Base-by-base conservation (phyloP, 2,888 invertebrate species). In the Phymatocera aterrima region DNA sequence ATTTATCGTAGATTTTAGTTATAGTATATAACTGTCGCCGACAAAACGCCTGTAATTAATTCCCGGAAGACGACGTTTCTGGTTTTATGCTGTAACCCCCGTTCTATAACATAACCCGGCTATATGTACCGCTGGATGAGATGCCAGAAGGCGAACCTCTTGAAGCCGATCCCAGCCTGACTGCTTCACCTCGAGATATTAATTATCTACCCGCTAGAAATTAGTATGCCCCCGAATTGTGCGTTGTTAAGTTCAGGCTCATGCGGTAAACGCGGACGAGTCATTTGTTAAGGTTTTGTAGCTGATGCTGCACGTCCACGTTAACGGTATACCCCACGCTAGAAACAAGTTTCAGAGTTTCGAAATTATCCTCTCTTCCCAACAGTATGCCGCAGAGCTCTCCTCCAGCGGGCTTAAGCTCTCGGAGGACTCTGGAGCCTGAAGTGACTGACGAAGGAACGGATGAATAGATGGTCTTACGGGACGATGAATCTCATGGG, bases 41-140 rank as follows among this genome's bases (percentile, higher is more conserved):
- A 72, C 72, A 72, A 72, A 72, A 28, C 72, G 72, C 31, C 15
- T 37, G 72, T 72, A 37, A 72, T 72, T 72, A 72, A 72, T 72
- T 72, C 18, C 12, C 48, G 18, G 34, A 51, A 28, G 31, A 72
- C 51, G 72, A 68, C 72, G 72, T 72, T 72, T 72, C 72, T 51
- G 72, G 72, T 72, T 72, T 72, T 51, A 72, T 51, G 72, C 51
- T 51, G 72, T 51, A 51, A 46, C 72, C 68, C 72, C 68, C 24
- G 37, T 51, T 51, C 34, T 54, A 34, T 72, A n/a, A 51, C 72
- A 48, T 51, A 51, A 34, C 46, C 28, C 48, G 34, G 46, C n/a
- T n/a, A n/a, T 40, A 40, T 46, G 40, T 24, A 31, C 68, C 18
- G 43, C 28, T 34, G 72, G 46, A 48, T 10, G 34, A 31, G 72